A percentile compares a stretch with the other conserved stretches of the same genome.
Evolutionary conservation across 2,113 vertebrate genomes (phyloP).

Genomic region (Cranoglanis bouderius): DNA sequence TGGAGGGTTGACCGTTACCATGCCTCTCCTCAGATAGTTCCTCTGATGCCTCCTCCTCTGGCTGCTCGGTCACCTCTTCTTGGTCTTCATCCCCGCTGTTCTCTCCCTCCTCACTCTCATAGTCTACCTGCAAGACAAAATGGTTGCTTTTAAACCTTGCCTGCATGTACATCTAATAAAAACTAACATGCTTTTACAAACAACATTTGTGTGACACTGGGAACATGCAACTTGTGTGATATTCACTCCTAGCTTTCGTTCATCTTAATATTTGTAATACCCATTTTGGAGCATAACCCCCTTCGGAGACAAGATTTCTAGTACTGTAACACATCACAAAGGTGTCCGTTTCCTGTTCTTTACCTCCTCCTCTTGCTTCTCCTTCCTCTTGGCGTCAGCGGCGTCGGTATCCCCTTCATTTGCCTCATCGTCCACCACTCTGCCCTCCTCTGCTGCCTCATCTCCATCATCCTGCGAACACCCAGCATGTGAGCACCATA

Average conservation of each 20-base stretch:
- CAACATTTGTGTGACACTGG: neutral
- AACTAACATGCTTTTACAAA: neutral
- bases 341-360: neutral
- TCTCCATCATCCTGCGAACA: conserved; percentile 60
- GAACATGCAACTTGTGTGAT: neutral
- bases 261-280: neutral
- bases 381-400: conserved; percentile 80
- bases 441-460: conserved; percentile 71
- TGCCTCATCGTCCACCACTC: conserved; percentile 81
- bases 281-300: neutral
- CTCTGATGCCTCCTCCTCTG: conserved; percentile 54
- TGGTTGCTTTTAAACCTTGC: neutral
- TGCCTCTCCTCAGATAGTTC: conserved; percentile 58
- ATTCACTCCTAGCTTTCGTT: neutral
- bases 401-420: conserved; percentile 93
- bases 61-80: conserved; percentile 50
- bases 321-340: neutral
- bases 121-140: conserved; percentile 81
- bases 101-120: conserved; percentile 88
- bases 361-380: conserved; percentile 93
- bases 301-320: neutral
- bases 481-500: neutral
- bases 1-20: neutral
- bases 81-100: conserved; percentile 49
- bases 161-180: neutral